Percentiles rank a stretch among this genome's conserved stretches.
These are phyloP conservation scores for Helleia helle DNA, from an alignment of 2,888 invertebrate genomes.

Conservation along the genomic window DNA sequence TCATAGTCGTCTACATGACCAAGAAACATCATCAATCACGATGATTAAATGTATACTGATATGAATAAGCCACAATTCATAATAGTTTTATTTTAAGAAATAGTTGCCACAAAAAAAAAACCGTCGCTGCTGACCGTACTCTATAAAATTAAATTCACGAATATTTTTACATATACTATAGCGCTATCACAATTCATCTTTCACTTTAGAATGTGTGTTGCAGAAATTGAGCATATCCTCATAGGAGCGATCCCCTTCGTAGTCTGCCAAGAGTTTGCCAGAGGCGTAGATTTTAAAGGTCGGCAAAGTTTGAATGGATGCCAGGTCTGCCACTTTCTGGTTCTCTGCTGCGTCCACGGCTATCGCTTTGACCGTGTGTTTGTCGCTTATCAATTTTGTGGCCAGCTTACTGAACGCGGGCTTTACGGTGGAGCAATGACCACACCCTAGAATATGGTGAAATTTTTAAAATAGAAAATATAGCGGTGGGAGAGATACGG, in stretches of 20 bases:
- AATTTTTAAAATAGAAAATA: no score
- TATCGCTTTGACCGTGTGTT: constrained; percentile 51
- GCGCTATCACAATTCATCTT: constrained; percentile 54
- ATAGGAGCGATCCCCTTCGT: constrained; percentile 68
- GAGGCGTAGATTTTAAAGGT: constrained; percentile 77
- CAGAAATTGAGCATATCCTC: constrained; percentile 73
- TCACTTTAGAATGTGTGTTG: constrained; percentile 35
- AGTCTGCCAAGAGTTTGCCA: constrained; percentile 69
- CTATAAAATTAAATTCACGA: not conserved
- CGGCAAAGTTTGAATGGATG: constrained; percentile 77
- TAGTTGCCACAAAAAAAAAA: no score
- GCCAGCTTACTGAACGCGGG: constrained; percentile 77
- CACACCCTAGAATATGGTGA: constrained; percentile 75
- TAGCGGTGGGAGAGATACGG: no score
- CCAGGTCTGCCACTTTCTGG: constrained; percentile 70
- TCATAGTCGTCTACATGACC: no score
- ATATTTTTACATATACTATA: not conserved
- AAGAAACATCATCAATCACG: no score
- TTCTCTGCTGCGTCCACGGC: constrained; percentile 81
- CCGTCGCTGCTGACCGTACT: no score
- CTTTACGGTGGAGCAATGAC: constrained; percentile 80
- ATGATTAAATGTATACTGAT: no score
- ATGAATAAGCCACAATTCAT: no score
- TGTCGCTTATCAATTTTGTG: constrained; percentile 50
- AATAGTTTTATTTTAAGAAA: no score